Evolutionary conservation across 2,888 invertebrate genomes (phyloP).

Genomic region (Tubulanus polymorphus): DNA sequence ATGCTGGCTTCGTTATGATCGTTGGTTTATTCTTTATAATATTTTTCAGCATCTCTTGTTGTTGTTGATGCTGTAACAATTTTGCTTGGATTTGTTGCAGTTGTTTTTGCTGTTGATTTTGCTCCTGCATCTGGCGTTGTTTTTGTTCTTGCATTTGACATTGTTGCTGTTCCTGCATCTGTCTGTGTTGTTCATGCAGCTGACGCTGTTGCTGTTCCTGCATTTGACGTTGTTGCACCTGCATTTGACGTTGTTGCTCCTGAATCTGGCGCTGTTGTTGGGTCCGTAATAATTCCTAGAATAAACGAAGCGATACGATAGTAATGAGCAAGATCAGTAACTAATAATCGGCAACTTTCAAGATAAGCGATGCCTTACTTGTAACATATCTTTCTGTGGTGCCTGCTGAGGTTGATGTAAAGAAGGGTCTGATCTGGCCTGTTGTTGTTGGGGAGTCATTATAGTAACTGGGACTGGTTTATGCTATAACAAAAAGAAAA

Average conservation of each 20-base stretch:
- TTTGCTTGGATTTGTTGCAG: neutral
- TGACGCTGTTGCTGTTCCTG: neutral
- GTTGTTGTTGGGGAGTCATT: too few species aligned
- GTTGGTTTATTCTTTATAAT: constrained; percentile 46
- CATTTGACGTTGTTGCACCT: neutral
- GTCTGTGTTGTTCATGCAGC: constrained; percentile 17
- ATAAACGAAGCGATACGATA: too few species aligned
- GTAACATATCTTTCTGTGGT: too few species aligned
- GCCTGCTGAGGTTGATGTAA: constrained; percentile 4
- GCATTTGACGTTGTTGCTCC: neutral
- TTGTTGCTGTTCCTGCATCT: constrained; percentile 45
- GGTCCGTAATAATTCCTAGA: constrained; percentile 35
- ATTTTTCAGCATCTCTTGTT: constrained; percentile 35
- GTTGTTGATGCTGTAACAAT: constrained; percentile 4
- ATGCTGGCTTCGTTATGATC: constrained; percentile 44
- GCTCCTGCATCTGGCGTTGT: constrained; percentile 68
- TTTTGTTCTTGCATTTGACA: constrained; percentile 73
- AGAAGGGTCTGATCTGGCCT: constrained; percentile 1
- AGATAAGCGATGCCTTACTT: too few species aligned
- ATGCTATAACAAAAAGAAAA: too few species aligned
- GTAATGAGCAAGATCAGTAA: too few species aligned
- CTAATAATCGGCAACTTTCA: too few species aligned
- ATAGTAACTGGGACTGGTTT: too few species aligned
- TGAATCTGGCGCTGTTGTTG: constrained; percentile 16
- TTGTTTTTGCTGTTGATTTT: constrained; percentile 56